These are phyloP conservation scores for Drosophila pseudoobscura DNA, from an alignment of 1,140 invertebrate species.

Conservation along the genomic window DNA sequence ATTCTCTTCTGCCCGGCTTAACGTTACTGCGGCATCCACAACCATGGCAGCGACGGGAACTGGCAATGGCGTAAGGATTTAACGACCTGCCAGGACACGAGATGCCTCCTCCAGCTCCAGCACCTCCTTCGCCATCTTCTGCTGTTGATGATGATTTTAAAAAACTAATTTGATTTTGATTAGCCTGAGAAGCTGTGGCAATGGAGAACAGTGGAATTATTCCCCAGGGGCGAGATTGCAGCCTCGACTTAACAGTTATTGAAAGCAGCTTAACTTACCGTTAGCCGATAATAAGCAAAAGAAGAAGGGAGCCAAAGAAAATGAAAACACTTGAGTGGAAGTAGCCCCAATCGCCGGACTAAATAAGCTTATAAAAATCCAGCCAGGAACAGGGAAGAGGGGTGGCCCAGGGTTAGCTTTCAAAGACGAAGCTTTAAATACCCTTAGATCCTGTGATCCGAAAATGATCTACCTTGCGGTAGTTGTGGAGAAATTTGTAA, in stretches of 20 bases:
- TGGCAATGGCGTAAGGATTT: conserved; percentile 67
- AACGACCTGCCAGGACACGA: conserved; percentile 57
- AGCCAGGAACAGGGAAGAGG: background rate
- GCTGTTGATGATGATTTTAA: conserved; percentile 52
- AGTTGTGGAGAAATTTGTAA: too few relatives aligned
- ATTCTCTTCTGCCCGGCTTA: conserved; percentile 62
- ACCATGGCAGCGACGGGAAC: conserved; percentile 12
- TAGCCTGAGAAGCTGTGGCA: conserved; percentile 35
- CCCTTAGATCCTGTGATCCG: too few relatives aligned
- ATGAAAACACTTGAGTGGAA: conserved; percentile 56
- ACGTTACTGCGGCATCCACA: conserved; percentile 1
- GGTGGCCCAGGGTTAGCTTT: background rate
- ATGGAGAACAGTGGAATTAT: background rate
- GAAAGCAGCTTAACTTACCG: conserved; percentile 51
- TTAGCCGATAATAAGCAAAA: conserved; percentile 29
- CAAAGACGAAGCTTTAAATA: too few relatives aligned
- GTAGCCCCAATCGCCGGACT: conserved; percentile 29
- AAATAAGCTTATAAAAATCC: conserved; percentile 58
- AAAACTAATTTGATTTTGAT: conserved; percentile 77
- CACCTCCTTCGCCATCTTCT: background rate
- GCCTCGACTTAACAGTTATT: conserved; percentile 55
- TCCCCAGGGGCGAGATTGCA: background rate
- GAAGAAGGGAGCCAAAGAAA: conserved; percentile 8
- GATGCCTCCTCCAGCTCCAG: conserved; percentile 3
- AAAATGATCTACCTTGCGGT: too few relatives aligned